Evolutionary conservation across 1,140 invertebrate species (phyloP).

Genomic region (Anastatus disparis): DNA sequence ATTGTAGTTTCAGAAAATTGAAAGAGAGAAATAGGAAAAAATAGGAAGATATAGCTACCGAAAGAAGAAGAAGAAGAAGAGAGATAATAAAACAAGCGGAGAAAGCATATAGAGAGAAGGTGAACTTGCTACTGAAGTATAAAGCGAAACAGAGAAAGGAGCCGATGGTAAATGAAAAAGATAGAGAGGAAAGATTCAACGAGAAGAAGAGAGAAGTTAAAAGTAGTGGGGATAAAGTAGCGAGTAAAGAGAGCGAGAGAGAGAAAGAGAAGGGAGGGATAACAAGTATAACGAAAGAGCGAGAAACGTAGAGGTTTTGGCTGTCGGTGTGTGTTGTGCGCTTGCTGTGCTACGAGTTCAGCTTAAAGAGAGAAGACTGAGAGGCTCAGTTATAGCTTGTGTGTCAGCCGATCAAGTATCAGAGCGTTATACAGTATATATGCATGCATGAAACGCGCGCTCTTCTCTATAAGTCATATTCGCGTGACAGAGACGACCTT

Average conservation of each 20-base stretch:
- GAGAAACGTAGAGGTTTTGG: no score
- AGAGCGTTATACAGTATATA: no score
- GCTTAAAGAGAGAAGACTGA: neutral
- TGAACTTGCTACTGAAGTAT: neutral
- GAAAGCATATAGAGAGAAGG: neutral
- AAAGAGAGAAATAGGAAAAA: neutral
- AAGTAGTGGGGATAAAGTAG: conserved; percentile 28
- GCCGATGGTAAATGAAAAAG: neutral
- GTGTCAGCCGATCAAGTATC: conserved; percentile 58
- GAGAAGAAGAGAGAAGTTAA: conserved; percentile 41
- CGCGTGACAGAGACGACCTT: conserved; percentile 49
- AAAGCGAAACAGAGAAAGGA: neutral
- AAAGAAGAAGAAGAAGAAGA: neutral
- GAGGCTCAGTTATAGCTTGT: conserved; percentile 23
- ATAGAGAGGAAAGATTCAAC: neutral
- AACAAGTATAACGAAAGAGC: no score
- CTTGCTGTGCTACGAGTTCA: no score
- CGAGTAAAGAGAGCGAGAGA: conserved; percentile 10
- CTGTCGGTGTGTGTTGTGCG: no score
- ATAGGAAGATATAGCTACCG: neutral
- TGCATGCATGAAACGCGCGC: conserved; percentile 64
- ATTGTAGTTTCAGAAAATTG: no score
- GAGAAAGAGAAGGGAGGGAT: conserved; percentile 27
- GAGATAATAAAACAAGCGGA: neutral
- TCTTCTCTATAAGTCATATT: conserved; percentile 64